A percentile compares a stretch with the other conserved stretches of the same genome.
phyloP scores from a whole-genome alignment of 1,140 invertebrate genomes.

The Tetraneura akinire region DNA sequence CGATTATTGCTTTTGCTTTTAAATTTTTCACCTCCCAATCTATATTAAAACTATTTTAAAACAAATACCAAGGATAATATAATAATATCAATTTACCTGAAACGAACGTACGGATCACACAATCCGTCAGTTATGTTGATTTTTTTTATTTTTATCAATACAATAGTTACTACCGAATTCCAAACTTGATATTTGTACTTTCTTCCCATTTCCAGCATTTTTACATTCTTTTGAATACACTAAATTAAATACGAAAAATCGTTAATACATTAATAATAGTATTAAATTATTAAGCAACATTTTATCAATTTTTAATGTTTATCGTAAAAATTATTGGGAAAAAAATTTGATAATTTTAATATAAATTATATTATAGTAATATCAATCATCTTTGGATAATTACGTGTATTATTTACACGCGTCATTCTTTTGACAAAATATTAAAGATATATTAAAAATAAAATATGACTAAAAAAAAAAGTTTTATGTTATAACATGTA shows the following conservation, averaged over 20 bases:
- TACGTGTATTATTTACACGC: too few relatives aligned
- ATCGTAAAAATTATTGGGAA: too few relatives aligned
- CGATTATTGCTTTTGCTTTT: conserved; percentile 92
- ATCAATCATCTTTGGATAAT: too few relatives aligned
- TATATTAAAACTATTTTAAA: conserved; percentile 58
- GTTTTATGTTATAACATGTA: not conserved
- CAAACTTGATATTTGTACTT: conserved; percentile 88
- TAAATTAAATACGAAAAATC: not conserved
- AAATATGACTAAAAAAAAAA: not conserved
- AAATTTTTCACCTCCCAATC: conserved; percentile 96
- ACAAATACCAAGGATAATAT: not conserved
- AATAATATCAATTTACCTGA: conserved; percentile 69
- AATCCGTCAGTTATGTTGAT: conserved; percentile 88
- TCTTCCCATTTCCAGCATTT: conserved; percentile 75
- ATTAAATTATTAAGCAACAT: too few relatives aligned
- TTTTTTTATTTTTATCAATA: conserved; percentile 92
- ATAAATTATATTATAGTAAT: too few relatives aligned
- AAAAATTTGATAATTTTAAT: too few relatives aligned
- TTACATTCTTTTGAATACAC: conserved; percentile 58
- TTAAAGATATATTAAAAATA: too few relatives aligned
- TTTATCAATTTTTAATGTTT: too few relatives aligned
- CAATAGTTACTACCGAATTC: conserved; percentile 93
- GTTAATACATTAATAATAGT: not conserved
- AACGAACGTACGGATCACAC: conserved; percentile 95
- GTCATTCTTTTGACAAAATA: too few relatives aligned